Conservation (phyloP, 1,140 invertebrate genomes). For the Bombus balteatus region DNA sequence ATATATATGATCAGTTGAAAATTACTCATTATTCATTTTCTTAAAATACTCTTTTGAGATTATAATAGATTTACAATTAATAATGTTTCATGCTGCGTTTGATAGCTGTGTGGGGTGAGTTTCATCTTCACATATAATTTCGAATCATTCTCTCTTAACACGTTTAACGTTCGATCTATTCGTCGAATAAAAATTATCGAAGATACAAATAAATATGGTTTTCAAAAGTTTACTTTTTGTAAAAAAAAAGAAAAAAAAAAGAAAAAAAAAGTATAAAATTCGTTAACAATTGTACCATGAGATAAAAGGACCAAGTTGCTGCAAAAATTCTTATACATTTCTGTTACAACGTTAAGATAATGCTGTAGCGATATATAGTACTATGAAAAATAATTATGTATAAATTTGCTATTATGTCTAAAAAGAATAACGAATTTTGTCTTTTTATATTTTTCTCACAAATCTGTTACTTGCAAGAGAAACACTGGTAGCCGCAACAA, state of each 20-base stretch:
- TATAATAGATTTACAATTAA: conserved; percentile 78
- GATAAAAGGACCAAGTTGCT: neutral
- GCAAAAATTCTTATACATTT: neutral
- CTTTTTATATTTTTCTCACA: too few species aligned
- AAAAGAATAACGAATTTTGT: too few species aligned
- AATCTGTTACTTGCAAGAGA: too few species aligned
- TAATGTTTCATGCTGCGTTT: conserved; percentile 82
- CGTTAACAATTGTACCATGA: neutral
- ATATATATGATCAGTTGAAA: conserved; percentile 23
- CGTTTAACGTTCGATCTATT: neutral
- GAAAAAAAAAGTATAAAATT: neutral
- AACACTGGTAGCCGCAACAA: too few species aligned
- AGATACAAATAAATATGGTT: neutral
- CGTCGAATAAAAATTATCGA: neutral
- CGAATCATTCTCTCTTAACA: too few species aligned
- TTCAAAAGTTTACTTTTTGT: neutral
- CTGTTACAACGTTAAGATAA: neutral
- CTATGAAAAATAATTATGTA: neutral
- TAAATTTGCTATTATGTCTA: too few species aligned
- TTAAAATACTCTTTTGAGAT: conserved; percentile 60
- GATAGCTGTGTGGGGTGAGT: conserved; percentile 80
- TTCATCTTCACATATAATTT: neutral
- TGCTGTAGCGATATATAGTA: neutral
- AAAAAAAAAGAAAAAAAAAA: too few species aligned
- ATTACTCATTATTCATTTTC: conserved; percentile 24